These are phyloP conservation scores for Megalopta genalis DNA, from an alignment of 1,140 invertebrate genomes.

Conservation along the genomic window DNA sequence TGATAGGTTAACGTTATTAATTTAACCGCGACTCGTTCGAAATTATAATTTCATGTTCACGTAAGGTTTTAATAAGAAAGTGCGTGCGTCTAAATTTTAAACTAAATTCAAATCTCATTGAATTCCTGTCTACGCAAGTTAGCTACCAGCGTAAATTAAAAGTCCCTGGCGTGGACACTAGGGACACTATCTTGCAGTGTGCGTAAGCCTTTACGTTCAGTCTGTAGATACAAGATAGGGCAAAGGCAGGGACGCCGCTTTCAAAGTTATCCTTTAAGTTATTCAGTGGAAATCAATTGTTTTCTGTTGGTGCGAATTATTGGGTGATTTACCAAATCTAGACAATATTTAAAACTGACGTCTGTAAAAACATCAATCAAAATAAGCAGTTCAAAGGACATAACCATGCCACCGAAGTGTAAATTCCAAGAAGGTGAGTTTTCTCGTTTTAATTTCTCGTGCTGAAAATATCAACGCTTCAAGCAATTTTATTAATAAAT, in stretches of 20 bases:
- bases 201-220: not conserved
- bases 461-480: not conserved
- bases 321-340: constrained; percentile 1
- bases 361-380: not conserved
- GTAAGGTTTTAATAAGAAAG: not conserved
- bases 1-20: not conserved
- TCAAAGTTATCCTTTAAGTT: constrained; percentile 28
- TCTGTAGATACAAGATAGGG: not conserved
- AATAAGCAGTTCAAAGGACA: constrained; percentile 36
- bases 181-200: not conserved
- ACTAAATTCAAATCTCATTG: not conserved
- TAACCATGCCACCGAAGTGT: constrained; percentile 75
- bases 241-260: constrained; percentile 11
- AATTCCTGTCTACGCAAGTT: not conserved
- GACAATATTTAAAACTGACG: constrained; percentile 25
- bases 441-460: constrained; percentile 21
- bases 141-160: not conserved
- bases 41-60: too few relatives aligned
- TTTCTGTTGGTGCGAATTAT: constrained; percentile 23
- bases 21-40: not conserved
- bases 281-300: constrained; percentile 34
- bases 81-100: not conserved
- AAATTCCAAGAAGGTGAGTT: constrained; percentile 76
- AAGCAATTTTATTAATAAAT: not conserved
- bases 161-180: not conserved